These are phyloP conservation scores for Gryllus bimaculatus DNA, from an alignment of 1,140 invertebrate species.

Conservation along the genomic window DNA sequence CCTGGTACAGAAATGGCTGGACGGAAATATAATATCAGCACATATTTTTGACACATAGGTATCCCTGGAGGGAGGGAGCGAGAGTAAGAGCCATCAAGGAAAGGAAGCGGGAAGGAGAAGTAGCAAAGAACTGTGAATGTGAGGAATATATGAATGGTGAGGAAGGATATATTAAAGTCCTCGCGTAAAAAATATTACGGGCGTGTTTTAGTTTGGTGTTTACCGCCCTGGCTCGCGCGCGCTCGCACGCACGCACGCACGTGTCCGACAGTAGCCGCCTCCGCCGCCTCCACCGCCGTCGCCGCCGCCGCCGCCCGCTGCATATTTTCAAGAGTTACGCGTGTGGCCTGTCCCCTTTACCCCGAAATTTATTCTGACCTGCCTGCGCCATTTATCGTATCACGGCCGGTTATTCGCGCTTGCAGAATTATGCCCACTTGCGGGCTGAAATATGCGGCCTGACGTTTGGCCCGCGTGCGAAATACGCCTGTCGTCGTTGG, in stretches of 20 bases:
- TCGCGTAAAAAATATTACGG: background rate
- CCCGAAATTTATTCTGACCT: background rate
- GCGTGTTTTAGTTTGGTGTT: background rate
- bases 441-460: background rate
- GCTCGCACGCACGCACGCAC: no score
- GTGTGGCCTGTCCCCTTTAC: background rate
- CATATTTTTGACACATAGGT: no score
- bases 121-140: background rate
- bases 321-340: conserved; percentile 1
- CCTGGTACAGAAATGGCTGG: no score
- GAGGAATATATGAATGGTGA: no score
- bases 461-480: background rate
- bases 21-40: no score
- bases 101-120: background rate
- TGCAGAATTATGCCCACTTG: background rate
- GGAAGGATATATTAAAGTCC: no score
- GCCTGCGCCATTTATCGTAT: background rate
- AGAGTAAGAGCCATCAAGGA: background rate
- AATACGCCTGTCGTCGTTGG: background rate
- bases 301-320: no score
- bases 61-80: background rate
- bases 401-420: background rate
- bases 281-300: background rate
- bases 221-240: background rate
- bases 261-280: background rate